Conservation (phyloP, 1,140 invertebrate species). For the Drosophila truncata region DNA sequence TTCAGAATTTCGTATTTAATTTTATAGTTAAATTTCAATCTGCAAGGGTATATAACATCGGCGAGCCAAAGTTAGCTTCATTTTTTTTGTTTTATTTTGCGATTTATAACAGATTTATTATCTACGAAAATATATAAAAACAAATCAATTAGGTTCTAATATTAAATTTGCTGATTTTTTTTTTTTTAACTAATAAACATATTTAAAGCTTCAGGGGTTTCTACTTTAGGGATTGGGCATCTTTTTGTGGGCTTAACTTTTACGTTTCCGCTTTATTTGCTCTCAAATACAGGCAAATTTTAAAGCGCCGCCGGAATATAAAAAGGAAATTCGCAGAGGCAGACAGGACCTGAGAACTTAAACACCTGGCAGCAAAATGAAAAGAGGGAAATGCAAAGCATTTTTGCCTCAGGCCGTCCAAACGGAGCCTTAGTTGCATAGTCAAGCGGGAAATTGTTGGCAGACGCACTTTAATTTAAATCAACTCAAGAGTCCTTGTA, state of each 20-base stretch:
- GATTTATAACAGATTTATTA: no score
- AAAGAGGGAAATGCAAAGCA: background rate
- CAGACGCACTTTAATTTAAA: slow-evolving; percentile 66
- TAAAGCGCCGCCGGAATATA: slow-evolving; percentile 27
- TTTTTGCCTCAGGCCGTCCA: slow-evolving; percentile 11
- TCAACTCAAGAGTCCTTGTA: slow-evolving; percentile 53
- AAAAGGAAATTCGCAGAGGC: slow-evolving; percentile 4
- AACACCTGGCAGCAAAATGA: slow-evolving; percentile 42
- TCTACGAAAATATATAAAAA: no score
- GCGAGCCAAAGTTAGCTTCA: no score
- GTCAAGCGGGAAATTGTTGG: slow-evolving; percentile 35
- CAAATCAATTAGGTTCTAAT: background rate
- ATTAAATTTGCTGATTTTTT: background rate
- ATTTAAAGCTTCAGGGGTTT: background rate
- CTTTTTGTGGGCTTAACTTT: slow-evolving; percentile 33
- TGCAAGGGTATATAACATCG: no score
- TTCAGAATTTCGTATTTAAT: no score
- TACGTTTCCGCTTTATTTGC: slow-evolving; percentile 49
- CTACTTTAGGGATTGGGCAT: background rate
- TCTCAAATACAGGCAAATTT: slow-evolving; percentile 32
- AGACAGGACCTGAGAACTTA: slow-evolving; percentile 38
- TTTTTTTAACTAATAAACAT: background rate
- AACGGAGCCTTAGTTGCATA: slow-evolving; percentile 5
- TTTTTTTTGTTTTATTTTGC: no score
- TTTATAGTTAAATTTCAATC: no score